Base-by-base conservation (phyloP, 2,797 vertebrate genomes). In the Notolepis coatsorum region DNA sequence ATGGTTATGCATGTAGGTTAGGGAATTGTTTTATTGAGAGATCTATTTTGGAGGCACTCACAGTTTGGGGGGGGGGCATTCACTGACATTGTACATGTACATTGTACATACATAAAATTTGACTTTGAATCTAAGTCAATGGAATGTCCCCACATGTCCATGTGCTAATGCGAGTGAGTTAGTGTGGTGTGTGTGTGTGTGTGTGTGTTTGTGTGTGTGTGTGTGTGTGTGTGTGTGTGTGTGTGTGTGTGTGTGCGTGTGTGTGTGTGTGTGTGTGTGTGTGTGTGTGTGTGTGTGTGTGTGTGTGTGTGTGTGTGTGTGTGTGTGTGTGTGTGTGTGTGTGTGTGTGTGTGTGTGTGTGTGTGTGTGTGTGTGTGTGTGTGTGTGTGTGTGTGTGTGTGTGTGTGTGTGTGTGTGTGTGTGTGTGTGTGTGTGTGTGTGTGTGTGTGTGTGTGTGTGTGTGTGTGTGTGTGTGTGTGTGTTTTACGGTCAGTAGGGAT, bases 141-240 rank as follows among this genome's bases (percentile, higher is more conserved):
- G n/a, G n/a, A n/a, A n/a, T n/a, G n/a, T n/a, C n/a, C n/a, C n/a
- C n/a, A n/a, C n/a, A n/a, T n/a, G n/a, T n/a, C n/a, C n/a, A 24
- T 48, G 24, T 27, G 18, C 27, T 23, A 33, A 10, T 24, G 21
- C 13, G 35, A 17, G 51, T 38, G 33, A 18, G 52, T 38, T 7
- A 38, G 50, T 41, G 51, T 18, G 15, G n/a, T 33, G 27, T 13
- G 24, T 12, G 13, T 28, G 47, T 9, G 28, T 15, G 28, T 27
- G 52, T 55, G 21, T 18, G 37, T 42, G 37, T 41, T 35, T 41
- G 35, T 55, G 52, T 27, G 52, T 18, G 38, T 42, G 8, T 43
- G 38, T 28, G 3, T 28, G 23, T 12, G 28, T 51, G 28, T 20
- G 30, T 53, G 31, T 38, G 18, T 53, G 33, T 38, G 33, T 38